phyloP scores from a whole-genome alignment of 2,888 invertebrate species.

The Seladonia tumulorum region DNA sequence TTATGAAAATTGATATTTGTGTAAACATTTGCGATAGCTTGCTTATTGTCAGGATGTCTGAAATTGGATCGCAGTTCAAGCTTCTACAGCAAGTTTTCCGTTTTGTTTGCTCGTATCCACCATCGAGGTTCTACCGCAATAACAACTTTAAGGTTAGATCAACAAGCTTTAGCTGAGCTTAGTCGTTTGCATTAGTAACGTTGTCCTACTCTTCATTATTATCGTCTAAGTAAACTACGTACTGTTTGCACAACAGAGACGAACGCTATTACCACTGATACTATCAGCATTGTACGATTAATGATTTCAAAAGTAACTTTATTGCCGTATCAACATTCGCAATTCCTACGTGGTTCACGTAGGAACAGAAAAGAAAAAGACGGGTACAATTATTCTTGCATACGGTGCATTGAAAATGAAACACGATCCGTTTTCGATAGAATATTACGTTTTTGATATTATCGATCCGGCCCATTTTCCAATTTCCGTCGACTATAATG shows the following conservation, averaged over 20 bases:
- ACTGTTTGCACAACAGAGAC: neutral
- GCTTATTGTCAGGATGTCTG: neutral
- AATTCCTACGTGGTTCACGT: neutral
- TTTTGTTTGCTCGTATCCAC: neutral
- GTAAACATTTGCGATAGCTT: neutral
- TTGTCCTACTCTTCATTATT: neutral
- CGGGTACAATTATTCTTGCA: too few species aligned
- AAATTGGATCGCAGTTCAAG: neutral
- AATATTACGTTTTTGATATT: neutral
- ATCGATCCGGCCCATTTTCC: neutral
- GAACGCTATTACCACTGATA: neutral
- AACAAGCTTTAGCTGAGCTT: neutral
- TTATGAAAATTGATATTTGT: neutral
- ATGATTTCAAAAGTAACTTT: neutral
- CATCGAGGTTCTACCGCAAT: neutral
- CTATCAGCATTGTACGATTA: neutral
- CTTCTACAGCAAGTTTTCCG: neutral
- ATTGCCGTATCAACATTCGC: neutral
- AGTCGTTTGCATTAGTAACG: neutral
- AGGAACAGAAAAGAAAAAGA: too few species aligned
- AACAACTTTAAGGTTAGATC: neutral
- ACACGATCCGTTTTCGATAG: neutral
- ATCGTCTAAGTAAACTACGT: neutral
- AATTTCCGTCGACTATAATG: neutral
- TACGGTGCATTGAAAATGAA: neutral